A percentile compares a stretch with the other conserved stretches of the same genome.
Evolutionary conservation across 2,888 invertebrate species (phyloP).

Genomic region (Cantharis rufa): DNA sequence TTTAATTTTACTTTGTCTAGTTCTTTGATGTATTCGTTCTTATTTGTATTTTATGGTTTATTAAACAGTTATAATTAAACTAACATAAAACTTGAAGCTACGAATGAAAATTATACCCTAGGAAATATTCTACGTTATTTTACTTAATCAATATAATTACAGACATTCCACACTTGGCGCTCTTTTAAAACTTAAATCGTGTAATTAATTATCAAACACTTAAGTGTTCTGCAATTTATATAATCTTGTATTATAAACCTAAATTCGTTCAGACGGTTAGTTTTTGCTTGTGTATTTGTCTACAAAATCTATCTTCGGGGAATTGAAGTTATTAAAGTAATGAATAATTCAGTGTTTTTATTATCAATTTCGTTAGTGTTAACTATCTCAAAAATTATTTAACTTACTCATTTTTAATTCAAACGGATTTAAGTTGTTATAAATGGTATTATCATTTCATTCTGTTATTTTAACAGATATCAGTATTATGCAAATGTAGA

Average conservation of each 20-base stretch:
- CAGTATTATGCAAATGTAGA: no score
- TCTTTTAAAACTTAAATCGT: constrained; percentile 1
- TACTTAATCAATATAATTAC: background rate
- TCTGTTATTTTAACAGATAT: no score
- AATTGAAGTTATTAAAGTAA: background rate
- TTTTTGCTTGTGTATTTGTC: background rate
- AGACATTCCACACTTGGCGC: background rate
- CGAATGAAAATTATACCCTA: background rate
- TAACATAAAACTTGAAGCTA: background rate
- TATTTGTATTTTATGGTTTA: background rate
- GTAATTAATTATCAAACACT: constrained; percentile 8
- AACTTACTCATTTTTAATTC: background rate
- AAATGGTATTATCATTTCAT: no score
- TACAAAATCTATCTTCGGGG: background rate
- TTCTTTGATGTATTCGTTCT: background rate
- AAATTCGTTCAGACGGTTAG: background rate
- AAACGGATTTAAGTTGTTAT: background rate
- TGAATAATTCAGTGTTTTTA: background rate
- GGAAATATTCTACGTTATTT: background rate
- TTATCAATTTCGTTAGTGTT: background rate
- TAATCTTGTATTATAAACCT: background rate
- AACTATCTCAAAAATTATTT: background rate
- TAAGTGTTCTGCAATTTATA: background rate
- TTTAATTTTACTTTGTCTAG: background rate
- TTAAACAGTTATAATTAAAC: background rate